Conservation (phyloP, 2,888 invertebrate species). For the Aleiodes testaceus region DNA sequence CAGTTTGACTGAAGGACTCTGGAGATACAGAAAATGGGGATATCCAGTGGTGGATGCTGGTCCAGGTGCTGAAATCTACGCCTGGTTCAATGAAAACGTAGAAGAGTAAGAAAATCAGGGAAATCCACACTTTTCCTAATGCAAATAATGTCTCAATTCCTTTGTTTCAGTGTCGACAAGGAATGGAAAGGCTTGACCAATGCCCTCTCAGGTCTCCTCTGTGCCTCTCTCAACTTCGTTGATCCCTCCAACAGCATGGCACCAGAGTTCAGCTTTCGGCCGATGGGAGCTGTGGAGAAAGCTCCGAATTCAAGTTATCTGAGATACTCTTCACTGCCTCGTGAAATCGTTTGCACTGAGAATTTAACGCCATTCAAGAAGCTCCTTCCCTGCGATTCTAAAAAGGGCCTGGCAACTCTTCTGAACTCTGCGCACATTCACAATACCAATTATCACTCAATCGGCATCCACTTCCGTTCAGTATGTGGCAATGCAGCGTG, state of each 20-base stretch:
- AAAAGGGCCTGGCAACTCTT: slow-evolving; percentile 88
- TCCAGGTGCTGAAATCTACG: slow-evolving; percentile 95
- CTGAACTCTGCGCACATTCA: slow-evolving; percentile 93
- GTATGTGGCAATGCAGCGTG: slow-evolving; percentile 80
- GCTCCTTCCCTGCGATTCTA: slow-evolving; percentile 94
- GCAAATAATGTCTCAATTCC: neutral
- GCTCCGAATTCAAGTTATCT: slow-evolving; percentile 74
- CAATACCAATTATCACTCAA: slow-evolving; percentile 93
- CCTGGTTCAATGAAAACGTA: slow-evolving; percentile 84
- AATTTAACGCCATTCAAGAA: slow-evolving; percentile 99
- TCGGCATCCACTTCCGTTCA: slow-evolving; percentile 88
- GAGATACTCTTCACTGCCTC: slow-evolving; percentile 91
- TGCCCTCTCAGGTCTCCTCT: slow-evolving; percentile 94
- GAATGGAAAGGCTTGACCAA: slow-evolving; percentile 93
- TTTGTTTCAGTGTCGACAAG: slow-evolving; percentile 79
- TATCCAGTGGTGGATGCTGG: slow-evolving; percentile 92
- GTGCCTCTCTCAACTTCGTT: slow-evolving; percentile 96
- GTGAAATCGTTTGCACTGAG: slow-evolving; percentile 98
- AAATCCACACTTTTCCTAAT: neutral
- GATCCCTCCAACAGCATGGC: slow-evolving; percentile 87
- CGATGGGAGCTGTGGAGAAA: slow-evolving; percentile 77
- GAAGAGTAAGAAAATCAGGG: slow-evolving; percentile 56
- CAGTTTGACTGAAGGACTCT: slow-evolving; percentile 93
- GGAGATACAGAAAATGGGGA: slow-evolving; percentile 96
- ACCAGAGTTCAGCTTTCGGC: slow-evolving; percentile 89